Percentiles rank a stretch among this genome's conserved stretches.
phyloP scores from a whole-genome alignment of 1,140 invertebrate species.

The Tenebrio molitor region DNA sequence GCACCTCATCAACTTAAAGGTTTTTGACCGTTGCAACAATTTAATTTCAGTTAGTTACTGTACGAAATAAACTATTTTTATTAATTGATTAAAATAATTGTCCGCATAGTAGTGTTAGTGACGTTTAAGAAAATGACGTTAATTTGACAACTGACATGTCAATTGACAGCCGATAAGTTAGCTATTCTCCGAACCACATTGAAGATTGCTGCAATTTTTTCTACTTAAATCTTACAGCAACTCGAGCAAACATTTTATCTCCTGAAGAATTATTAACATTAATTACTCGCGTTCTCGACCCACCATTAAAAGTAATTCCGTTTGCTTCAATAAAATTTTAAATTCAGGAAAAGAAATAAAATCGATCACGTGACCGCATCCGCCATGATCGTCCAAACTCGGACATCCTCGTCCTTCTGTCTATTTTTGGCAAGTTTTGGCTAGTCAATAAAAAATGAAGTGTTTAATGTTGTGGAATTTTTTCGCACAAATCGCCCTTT shows the following conservation, averaged over 20 bases:
- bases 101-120: slow-evolving; percentile 35
- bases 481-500: neutral
- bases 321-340: too few species aligned
- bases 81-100: slow-evolving; percentile 39
- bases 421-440: neutral
- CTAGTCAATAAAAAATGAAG: slow-evolving; percentile 23
- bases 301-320: too few species aligned
- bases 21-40: neutral
- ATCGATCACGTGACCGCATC: slow-evolving; percentile 5
- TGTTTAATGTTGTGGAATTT: neutral
- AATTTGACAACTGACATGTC: slow-evolving; percentile 3
- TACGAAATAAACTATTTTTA: slow-evolving; percentile 24
- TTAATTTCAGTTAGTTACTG: slow-evolving; percentile 2
- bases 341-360: too few species aligned
- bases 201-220: neutral
- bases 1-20: neutral
- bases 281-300: too few species aligned
- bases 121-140: slow-evolving; percentile 38
- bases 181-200: neutral
- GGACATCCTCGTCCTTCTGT: neutral
- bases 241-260: too few species aligned
- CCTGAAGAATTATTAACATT: too few species aligned
- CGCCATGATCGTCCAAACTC: too few species aligned
- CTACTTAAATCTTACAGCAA: too few species aligned
- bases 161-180: neutral